phyloP scores from a whole-genome alignment of 2,797 vertebrate species.

The Xiphorhynchus erythropygius region DNA sequence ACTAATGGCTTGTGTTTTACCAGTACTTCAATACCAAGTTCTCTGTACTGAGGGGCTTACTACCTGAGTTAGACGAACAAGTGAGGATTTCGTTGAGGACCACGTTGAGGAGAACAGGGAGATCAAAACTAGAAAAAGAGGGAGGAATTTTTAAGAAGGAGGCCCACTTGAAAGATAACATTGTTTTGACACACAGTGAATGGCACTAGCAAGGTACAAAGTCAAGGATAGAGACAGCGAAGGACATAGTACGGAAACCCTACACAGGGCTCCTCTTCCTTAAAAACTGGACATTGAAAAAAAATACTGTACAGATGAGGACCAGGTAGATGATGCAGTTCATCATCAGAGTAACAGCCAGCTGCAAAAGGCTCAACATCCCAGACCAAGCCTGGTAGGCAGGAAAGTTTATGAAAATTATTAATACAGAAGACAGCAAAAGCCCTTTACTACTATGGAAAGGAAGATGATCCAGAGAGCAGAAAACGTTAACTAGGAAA shows the following conservation, averaged over 20 bases:
- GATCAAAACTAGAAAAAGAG: not conserved
- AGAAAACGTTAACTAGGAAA: not conserved
- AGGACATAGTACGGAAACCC: not conserved
- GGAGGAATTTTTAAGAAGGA: not conserved
- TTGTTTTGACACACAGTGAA: not conserved
- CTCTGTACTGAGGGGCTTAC: not conserved
- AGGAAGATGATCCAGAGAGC: not conserved
- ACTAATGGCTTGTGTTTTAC: not conserved
- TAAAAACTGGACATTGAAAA: not conserved
- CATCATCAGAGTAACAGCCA: not conserved
- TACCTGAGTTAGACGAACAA: not conserved
- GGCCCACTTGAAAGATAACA: not conserved
- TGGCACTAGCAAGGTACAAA: not conserved
- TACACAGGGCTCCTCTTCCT: not conserved
- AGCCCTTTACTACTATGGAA: not conserved
- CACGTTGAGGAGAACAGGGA: not conserved
- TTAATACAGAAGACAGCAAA: not conserved
- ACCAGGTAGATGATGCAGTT: not conserved
- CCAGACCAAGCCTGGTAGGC: not conserved
- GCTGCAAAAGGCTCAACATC: not conserved
- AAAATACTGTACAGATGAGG: not conserved
- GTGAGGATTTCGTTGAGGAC: not conserved
- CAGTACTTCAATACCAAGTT: not conserved
- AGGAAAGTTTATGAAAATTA: not conserved
- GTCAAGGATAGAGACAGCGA: not conserved